Percentiles rank a stretch among this genome's conserved stretches.
Evolutionary conservation across 2,797 vertebrate genomes (phyloP).

Genomic region (Bufotes viridis): DNA sequence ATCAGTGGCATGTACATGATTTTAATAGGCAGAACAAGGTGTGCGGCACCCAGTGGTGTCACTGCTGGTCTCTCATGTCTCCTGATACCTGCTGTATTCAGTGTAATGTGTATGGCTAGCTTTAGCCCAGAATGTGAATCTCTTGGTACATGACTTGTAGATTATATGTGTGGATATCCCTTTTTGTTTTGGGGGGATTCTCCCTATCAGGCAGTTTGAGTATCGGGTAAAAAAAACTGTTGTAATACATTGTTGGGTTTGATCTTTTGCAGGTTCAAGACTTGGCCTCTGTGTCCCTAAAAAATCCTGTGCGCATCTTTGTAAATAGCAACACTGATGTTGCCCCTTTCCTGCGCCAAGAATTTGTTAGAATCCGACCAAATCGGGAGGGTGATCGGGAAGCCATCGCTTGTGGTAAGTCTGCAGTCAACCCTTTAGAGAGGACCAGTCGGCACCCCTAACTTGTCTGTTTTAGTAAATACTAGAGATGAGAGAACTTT

Average conservation of each 20-base stretch:
- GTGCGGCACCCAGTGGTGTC: too few relatives aligned
- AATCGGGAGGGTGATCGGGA: conserved; percentile 92
- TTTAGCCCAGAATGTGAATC: too few relatives aligned
- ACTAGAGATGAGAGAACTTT: too few relatives aligned
- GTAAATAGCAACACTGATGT: conserved; percentile 98
- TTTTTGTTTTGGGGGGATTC: not conserved
- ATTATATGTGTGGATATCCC: too few relatives aligned
- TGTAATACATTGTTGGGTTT: not conserved
- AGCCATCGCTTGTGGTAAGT: conserved; percentile 88
- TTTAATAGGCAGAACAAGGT: too few relatives aligned
- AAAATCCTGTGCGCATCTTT: conserved; percentile 89
- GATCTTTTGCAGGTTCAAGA: conserved; percentile 86
- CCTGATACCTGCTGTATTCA: too few relatives aligned
- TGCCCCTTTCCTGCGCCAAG: conserved; percentile 93
- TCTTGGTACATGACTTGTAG: too few relatives aligned
- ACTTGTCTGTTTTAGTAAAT: too few relatives aligned
- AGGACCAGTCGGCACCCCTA: too few relatives aligned
- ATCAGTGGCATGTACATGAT: too few relatives aligned
- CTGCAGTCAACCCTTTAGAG: not conserved
- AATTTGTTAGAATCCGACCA: conserved; percentile 90
- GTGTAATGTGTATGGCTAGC: too few relatives aligned
- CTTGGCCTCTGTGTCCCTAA: conserved; percentile 91
- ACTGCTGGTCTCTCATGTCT: too few relatives aligned
- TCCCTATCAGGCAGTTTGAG: not conserved
- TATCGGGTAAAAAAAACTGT: not conserved